A percentile compares a stretch with the other conserved stretches of the same genome.
Conservation (phyloP, 2,888 invertebrate genomes). For the Drosophila rubida region DNA sequence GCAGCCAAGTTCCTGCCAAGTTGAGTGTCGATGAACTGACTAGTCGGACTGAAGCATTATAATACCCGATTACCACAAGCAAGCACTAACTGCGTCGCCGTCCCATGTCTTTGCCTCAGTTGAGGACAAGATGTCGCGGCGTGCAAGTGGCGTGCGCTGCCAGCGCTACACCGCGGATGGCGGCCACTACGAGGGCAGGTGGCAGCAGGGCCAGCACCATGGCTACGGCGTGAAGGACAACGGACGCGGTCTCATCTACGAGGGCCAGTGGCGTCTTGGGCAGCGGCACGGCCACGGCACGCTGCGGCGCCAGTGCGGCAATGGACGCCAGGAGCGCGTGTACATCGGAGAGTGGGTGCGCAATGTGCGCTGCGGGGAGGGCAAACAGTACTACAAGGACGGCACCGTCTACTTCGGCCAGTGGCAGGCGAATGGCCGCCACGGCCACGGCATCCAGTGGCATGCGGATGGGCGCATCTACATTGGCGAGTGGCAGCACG, state of each 20-base stretch:
- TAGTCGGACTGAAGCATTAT: no score
- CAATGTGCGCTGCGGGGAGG: conserved; percentile 82
- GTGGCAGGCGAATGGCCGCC: conserved; percentile 77
- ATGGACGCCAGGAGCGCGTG: conserved; percentile 71
- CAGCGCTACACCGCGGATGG: conserved; percentile 60
- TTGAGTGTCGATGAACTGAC: no score
- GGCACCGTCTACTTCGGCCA: conserved; percentile 80
- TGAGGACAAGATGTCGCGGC: conserved; percentile 55
- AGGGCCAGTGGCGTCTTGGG: conserved; percentile 82
- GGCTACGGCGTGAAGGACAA: conserved; percentile 76
- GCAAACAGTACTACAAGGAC: conserved; percentile 81
- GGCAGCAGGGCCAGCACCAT: conserved; percentile 70
- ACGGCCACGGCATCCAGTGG: conserved; percentile 83
- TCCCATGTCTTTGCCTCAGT: conserved; percentile 35
- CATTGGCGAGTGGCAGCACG: conserved; percentile 83
- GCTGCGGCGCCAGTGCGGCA: conserved; percentile 61
- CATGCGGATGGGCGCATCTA: conserved; percentile 78
- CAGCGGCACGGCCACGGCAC: conserved; percentile 82
- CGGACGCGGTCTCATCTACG: conserved; percentile 75
- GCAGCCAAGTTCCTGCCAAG: no score
- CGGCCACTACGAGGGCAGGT: conserved; percentile 78
- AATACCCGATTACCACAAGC: no score
- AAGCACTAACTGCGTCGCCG: background rate
- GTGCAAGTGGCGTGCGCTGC: conserved; percentile 52
- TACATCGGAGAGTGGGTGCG: conserved; percentile 82